These are phyloP conservation scores for Puffinus mauretanicus DNA, from an alignment of 2,113 vertebrate species.

Conservation along the genomic window DNA sequence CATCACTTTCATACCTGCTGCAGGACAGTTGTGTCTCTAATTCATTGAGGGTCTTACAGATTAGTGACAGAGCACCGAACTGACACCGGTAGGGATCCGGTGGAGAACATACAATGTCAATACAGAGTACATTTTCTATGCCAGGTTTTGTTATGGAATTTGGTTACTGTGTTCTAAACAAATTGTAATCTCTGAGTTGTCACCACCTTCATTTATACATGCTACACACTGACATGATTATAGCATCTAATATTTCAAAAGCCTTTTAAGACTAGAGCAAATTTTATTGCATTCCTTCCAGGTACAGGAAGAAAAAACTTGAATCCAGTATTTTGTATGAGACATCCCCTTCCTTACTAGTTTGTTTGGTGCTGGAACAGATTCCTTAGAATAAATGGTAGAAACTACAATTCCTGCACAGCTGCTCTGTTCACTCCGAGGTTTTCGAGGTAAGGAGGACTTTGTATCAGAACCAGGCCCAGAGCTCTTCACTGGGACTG, in stretches of 20 bases:
- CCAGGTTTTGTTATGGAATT: not conserved
- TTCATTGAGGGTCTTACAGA: not conserved
- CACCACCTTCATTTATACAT: not conserved
- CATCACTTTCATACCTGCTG: not conserved
- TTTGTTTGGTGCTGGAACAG: not conserved
- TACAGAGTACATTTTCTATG: not conserved
- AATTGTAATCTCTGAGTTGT: not conserved
- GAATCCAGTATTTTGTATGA: not conserved
- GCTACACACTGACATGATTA: fast-evolving
- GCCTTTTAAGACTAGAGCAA: not conserved
- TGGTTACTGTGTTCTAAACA: not conserved
- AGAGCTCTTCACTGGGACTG: not conserved
- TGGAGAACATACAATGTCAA: fast-evolving
- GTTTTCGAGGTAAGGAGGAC: not conserved
- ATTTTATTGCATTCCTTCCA: not conserved
- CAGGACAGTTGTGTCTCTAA: not conserved
- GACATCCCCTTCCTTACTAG: not conserved
- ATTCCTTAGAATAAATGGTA: not conserved
- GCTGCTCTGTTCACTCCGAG: not conserved
- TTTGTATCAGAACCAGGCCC: not conserved
- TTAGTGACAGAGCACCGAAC: not conserved
- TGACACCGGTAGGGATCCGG: not conserved
- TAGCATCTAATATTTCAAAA: not conserved
- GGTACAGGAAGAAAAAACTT: not conserved
- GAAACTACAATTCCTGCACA: not conserved